Conservation (phyloP, 2,113 vertebrate species). For the Electrona antarctica region DNA sequence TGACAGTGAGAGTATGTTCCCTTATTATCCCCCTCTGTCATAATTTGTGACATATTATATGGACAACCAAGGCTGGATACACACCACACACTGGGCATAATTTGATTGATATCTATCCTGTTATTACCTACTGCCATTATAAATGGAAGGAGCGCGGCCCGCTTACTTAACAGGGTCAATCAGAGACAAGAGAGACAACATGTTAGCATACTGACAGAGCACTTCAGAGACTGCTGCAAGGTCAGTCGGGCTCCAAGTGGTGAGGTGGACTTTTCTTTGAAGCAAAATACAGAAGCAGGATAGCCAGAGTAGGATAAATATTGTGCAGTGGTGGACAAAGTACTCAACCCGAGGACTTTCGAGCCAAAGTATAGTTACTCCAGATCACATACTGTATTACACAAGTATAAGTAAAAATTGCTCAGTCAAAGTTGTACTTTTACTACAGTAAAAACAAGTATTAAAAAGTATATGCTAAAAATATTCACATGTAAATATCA, state of each 20-base stretch:
- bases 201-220: constrained; percentile 57
- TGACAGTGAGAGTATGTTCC: constrained; percentile 48
- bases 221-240: constrained; percentile 51
- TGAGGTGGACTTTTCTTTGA: not conserved
- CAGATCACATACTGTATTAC: too few relatives aligned
- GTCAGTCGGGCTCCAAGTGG: not conserved
- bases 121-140: constrained; percentile 75
- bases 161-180: constrained; percentile 78
- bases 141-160: constrained; percentile 65
- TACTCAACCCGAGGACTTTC: not conserved
- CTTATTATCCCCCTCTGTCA: constrained; percentile 75
- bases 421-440: too few relatives aligned
- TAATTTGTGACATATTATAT: constrained; percentile 71
- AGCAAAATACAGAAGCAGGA: not conserved
- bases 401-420: not conserved
- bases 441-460: too few relatives aligned
- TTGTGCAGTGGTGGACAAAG: constrained; percentile 14
- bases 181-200: constrained; percentile 70
- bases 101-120: constrained; percentile 77
- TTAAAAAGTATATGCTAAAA: too few relatives aligned
- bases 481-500: too few relatives aligned
- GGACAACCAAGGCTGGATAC: constrained; percentile 72
- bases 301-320: too few relatives aligned
- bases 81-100: constrained; percentile 71
- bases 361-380: constrained; percentile 13